Evolutionary conservation across 2,797 vertebrate species (phyloP).

Genomic region (Channallabes apus): DNA sequence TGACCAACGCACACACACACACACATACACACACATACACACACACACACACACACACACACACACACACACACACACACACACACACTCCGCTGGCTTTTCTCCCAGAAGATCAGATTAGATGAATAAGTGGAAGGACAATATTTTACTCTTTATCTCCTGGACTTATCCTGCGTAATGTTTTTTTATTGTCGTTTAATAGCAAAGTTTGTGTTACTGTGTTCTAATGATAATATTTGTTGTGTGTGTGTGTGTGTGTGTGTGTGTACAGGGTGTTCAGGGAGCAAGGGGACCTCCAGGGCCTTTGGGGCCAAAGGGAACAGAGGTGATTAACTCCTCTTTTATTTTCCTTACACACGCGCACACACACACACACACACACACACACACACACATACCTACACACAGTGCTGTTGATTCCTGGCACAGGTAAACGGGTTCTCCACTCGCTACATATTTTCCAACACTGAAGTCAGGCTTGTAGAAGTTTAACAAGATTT

Average conservation of each 20-base stretch:
- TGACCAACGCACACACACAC: background rate
- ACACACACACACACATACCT: background rate
- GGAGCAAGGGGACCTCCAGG: slow-evolving; percentile 86
- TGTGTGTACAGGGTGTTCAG: slow-evolving; percentile 78
- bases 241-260: slow-evolving; percentile 16
- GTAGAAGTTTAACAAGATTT: background rate
- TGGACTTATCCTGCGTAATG: background rate
- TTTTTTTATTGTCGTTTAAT: background rate
- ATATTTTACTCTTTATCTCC: background rate
- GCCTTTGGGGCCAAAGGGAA: slow-evolving; percentile 86
- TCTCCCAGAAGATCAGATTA: background rate
- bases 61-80: background rate
- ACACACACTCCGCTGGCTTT: background rate
- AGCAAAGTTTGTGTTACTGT: background rate
- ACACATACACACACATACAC: too few species aligned
- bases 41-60: too few species aligned
- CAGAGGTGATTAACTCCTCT: slow-evolving; percentile 73
- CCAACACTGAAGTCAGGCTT: background rate
- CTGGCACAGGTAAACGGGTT: background rate
- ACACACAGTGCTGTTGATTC: background rate
- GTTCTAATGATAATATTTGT: background rate
- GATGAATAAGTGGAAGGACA: background rate
- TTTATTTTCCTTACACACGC: background rate
- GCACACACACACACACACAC: background rate
- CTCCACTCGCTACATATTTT: background rate